phyloP scores from a whole-genome alignment of 2,797 vertebrate genomes.

The Zalophus californianus region DNA sequence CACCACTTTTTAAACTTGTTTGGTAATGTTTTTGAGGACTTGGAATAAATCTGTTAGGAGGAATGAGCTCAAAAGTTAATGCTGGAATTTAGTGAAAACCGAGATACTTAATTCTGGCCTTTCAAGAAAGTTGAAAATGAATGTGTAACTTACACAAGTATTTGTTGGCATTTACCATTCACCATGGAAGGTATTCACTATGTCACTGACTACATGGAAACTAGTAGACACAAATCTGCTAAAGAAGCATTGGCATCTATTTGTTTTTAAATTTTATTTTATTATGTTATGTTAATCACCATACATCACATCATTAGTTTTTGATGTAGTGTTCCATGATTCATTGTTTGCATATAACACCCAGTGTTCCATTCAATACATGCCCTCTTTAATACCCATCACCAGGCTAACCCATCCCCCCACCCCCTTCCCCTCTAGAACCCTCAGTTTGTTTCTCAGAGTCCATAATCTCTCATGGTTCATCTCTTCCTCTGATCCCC shows the following conservation, averaged over 20 bases:
- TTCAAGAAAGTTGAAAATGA: neutral
- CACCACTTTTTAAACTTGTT: neutral
- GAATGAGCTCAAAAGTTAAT: neutral
- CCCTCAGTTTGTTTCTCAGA: no score
- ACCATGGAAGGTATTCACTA: neutral
- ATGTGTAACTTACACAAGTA: neutral
- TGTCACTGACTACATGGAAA: neutral
- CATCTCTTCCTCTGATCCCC: no score
- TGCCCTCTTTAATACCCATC: no score
- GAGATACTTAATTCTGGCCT: neutral
- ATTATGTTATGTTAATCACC: no score
- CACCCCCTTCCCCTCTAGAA: no score
- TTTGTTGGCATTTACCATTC: neutral
- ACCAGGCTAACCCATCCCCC: no score
- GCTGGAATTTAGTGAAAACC: neutral
- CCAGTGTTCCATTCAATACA: no score
- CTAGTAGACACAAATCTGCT: neutral
- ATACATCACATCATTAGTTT: no score
- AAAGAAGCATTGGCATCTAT: neutral
- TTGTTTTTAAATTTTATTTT: no score
- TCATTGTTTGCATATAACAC: no score
- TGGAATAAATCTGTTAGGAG: neutral
- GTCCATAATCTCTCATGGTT: no score
- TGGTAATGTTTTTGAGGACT: neutral
- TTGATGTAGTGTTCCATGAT: no score